These are phyloP conservation scores for Hydrotaea diabolus DNA, from an alignment of 2,888 invertebrate species.

Conservation along the genomic window DNA sequence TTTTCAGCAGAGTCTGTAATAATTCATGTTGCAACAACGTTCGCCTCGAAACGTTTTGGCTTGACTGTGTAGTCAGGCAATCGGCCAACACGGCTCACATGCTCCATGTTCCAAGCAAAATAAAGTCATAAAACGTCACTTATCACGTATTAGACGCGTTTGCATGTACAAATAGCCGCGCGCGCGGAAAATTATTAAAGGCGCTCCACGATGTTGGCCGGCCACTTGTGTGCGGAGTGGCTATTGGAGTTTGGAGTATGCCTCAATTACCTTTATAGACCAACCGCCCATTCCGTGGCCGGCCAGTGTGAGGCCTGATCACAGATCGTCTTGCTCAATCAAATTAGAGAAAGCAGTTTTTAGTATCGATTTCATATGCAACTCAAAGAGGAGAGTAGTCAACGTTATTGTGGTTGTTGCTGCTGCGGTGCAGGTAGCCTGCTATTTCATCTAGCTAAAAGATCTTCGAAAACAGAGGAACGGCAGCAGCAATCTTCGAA, in stretches of 20 bases:
- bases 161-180: constrained; percentile 62
- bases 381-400: too few relatives aligned
- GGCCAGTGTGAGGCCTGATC: constrained; percentile 46
- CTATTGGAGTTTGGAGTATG: constrained; percentile 47
- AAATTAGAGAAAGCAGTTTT: constrained; percentile 64
- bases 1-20: constrained; percentile 28
- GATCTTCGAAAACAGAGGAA: neutral
- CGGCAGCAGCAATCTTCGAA: constrained; percentile 28
- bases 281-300: constrained; percentile 50
- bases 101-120: constrained; percentile 58
- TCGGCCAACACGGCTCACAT: too few relatives aligned
- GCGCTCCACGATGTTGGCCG: too few relatives aligned
- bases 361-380: neutral
- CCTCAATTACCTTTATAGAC: constrained; percentile 61
- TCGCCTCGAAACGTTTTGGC: constrained; percentile 2
- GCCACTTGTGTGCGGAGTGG: constrained; percentile 30
- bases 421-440: too few relatives aligned
- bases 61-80: constrained; percentile 36
- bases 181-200: too few relatives aligned
- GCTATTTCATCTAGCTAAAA: neutral
- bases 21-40: constrained; percentile 40
- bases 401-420: too few relatives aligned
- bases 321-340: constrained; percentile 58
- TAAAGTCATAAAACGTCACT: constrained; percentile 67
- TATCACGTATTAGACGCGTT: constrained; percentile 66